Base-by-base conservation (phyloP, 2,888 invertebrate genomes). In the Agrotis exclamationis region DNA sequence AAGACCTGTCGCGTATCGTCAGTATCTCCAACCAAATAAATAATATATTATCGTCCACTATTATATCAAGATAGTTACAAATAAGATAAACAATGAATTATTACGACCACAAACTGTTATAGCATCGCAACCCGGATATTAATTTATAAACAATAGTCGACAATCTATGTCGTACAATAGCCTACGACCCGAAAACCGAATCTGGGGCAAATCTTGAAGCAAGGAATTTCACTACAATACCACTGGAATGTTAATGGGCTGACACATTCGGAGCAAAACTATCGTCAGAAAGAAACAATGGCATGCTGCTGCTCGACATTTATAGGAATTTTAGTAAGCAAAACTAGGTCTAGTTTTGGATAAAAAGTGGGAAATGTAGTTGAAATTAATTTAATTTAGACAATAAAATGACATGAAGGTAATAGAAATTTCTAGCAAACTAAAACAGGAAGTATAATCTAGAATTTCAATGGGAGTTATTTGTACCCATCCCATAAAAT, bases 161-260 rank as follows among this genome's bases (percentile, higher is more conserved):
- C 70, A 53, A 78, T 83, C 72, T 84, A 83, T 85, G 78, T 78
- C 80, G 63, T 76, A 87, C 81, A 86, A 85, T 84, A 85, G 84
- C 76, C 74, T 82, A 76, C 85, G 87, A 85, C 88, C 87, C 82
- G 76, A 80, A 86, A 83, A 83, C 80, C 78, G 69, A 84, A 89
- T 87, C 83, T 87, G 75, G 87, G 85, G 82, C 88, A 70, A 85
- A 83, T 85, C 88, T 86, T 86, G 80, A 81, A 82, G 68, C 82
- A 83, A 79, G 86, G 85, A 85, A 88, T 88, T 80, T 78, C 68
- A 71, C 78, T 76, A 87, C 83, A 87, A 87, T 87, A 76, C 79
- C 82, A 75, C 70, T 72, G 83, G 88, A 90, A 89, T 89, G 83
- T 87, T 89, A 90, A 89, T 88, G 82, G 83, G 70, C 62, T 73